Evolutionary conservation across 1,140 invertebrate genomes (phyloP), one percentile per base, ranked within the genome.

Genomic region (Panagrolaimus sp.): DNA sequence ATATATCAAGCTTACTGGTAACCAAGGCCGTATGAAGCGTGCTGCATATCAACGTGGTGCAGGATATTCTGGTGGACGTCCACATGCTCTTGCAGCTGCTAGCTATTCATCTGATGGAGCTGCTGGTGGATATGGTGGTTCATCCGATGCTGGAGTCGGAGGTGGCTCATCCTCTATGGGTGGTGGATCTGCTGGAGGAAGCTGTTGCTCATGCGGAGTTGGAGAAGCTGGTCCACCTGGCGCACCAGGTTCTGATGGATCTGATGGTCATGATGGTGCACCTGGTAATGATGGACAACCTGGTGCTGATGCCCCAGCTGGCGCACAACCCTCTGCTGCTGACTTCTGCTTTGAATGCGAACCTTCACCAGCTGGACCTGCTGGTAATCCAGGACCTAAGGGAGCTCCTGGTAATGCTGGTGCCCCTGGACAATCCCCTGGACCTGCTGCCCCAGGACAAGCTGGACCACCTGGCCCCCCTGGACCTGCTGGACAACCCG

Each of bases 261-360:
- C 42, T 45, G 73, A 72, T 48, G 73, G 73, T 66, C 63, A 74
- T 46, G 73, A 74, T 63, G 73, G 73, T 65, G 53, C 47, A 9
- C 45, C 69, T 42, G 73, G 73, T 68, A 47, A 67, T 38, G 63
- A 71, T 63, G 73, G 73, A 69, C 27, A 63, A 14, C 48, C 63
- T 47, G 73, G 73, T 68, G 67, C 44, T 27, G 73, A 74, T 63
- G 73, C 73, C 61, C 64, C 43, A 38, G 48, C 72, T 43, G 71
- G 63, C 11, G 70, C 66, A 25, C 23, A 31, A 11, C 72, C 72
- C 23, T 43, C 63, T 25, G 63, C 57, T 13, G 74, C 61, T 13
- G 72, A 72, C 66, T 75, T 74, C 65, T 75, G 74, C 73, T 75
- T 75, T 73, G 74, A 75, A 61, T 75, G 74, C 64, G 74, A 74